A percentile compares a stretch with the other conserved stretches of the same genome.
Evolutionary conservation across 2,797 vertebrate genomes (phyloP).

Genomic region (Hylomyscus alleni): DNA sequence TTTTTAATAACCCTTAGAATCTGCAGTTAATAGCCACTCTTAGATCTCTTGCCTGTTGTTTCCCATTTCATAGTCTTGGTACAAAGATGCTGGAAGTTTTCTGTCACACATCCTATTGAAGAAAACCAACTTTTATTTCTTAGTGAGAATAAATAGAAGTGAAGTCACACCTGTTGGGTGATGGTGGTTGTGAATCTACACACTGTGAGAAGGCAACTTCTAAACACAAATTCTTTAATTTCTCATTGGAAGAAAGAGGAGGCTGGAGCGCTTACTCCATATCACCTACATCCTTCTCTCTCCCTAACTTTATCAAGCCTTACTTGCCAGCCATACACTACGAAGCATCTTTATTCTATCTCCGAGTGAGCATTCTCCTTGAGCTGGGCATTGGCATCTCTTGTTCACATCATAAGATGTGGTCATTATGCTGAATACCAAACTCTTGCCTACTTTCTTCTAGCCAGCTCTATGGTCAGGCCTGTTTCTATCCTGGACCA

Average conservation of each 20-base stretch:
- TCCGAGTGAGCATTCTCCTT: background rate
- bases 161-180: background rate
- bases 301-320: background rate
- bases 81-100: background rate
- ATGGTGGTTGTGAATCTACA: background rate
- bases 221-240: background rate
- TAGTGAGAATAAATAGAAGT: conserved; percentile 32
- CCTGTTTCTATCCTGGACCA: background rate
- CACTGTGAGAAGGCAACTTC: background rate
- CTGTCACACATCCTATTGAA: conserved; percentile 19
- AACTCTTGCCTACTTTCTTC: background rate
- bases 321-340: background rate
- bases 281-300: background rate
- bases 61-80: conserved; percentile 44
- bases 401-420: background rate
- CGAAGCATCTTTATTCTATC: background rate
- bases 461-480: background rate
- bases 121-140: conserved; percentile 52
- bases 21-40: conserved; percentile 65
- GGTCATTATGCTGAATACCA: background rate
- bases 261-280: background rate
- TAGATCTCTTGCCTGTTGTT: background rate
- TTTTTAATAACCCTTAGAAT: conserved; percentile 69
- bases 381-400: background rate
- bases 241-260: background rate